Evolutionary conservation across 1,140 invertebrate genomes (phyloP).

Genomic region (Anoplolepis gracilipes): DNA sequence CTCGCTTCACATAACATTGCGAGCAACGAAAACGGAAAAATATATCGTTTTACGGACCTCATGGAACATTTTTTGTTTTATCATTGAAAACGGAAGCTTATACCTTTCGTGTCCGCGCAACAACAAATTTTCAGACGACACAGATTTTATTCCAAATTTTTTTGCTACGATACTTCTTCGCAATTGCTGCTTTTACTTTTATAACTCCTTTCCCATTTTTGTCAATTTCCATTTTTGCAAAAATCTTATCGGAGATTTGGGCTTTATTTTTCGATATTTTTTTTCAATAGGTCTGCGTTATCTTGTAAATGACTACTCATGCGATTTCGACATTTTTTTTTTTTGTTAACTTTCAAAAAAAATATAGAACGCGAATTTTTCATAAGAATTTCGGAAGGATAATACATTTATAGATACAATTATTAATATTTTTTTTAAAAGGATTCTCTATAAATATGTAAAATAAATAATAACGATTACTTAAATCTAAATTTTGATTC

Average conservation of each 20-base stretch:
- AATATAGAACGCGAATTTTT: neutral
- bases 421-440: neutral
- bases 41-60: neutral
- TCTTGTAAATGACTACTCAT: no score
- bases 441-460: neutral
- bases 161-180: neutral
- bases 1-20: neutral
- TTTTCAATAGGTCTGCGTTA: neutral
- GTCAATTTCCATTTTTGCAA: constrained; percentile 3
- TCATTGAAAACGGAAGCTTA: constrained; percentile 18
- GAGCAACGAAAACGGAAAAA: constrained; percentile 5
- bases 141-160: constrained; percentile 53
- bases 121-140: constrained; percentile 70
- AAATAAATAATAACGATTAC: neutral
- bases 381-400: neutral
- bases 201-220: neutral
- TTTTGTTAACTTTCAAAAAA: neutral
- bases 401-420: neutral
- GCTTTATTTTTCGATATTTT: neutral
- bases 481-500: neutral
- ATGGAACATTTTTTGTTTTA: neutral
- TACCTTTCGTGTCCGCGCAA: constrained; percentile 63
- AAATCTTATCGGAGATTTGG: neutral
- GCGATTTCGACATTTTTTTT: no score
- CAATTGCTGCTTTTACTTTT: neutral